Base-by-base conservation (phyloP, 2,797 vertebrate species). In the Leptodactylus fallax region DNA sequence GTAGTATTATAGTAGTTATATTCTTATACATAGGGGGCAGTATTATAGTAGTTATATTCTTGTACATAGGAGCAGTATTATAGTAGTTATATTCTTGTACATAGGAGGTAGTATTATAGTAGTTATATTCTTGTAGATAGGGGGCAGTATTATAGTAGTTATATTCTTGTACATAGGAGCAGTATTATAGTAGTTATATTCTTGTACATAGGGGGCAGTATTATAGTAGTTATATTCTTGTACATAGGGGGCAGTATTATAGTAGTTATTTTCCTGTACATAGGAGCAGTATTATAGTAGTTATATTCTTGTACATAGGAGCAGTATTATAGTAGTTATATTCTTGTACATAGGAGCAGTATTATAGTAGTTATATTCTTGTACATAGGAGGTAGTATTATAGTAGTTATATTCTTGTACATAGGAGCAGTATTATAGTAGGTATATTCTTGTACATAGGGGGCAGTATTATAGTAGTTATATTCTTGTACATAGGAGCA, bases 311-410 rank as follows among this genome's bases (percentile, higher is more conserved):
- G 60, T 61, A 61, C 19, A 61, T 61, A 61, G 60, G 17, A n/a
- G 60, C 60, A 61, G 60, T 61, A 61, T 61, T 60, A 61, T 61
- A 61, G 60, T 63, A 63, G 60, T 63, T 63, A n/a, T 63, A 63
- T 63, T 63, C 60, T n/a, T 63, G 60, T 63, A 63, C 21, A 63
- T 63, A 63, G 60, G 60, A 7, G 58, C 21, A 63, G 60, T 63
- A 63, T 63, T 63, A 63, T 63, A 63, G 60, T 63, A 63, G 60
- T 63, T 63, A 63, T 63, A 63, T 63, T 63, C 60, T 63, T 63
- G 60, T 63, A 63, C 21, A 63, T 63, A 63, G 60, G 19, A 10
- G 60, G 60, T 16, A 60, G 58, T 63, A 63, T 63, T 63, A n/a
- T 63, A 63, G 60, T 63, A 63, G 60, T 63, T 63, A n/a, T 63